Base-by-base conservation (phyloP, 64 coral and sea anemone genomes). In the Hydrozoanthus tunicans region DNA sequence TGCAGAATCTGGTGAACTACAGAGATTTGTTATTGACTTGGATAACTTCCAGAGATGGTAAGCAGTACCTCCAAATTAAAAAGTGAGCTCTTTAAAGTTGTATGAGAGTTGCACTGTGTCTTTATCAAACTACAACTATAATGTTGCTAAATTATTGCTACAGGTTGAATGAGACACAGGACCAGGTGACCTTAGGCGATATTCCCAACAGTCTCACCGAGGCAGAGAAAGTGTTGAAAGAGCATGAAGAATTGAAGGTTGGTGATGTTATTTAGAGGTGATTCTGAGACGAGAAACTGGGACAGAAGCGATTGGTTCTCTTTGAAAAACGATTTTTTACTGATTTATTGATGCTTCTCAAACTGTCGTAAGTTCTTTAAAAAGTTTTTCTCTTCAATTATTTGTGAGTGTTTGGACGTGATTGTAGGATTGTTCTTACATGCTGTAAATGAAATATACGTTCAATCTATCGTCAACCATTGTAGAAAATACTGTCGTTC, bases 241-340 rank as follows among this genome's bases (percentile, higher is more conserved):
- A 93, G 63, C 96, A 95, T 72, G 96, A 98, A 75, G 96, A 98
- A 43, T 74, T 98, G 60, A 98, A 98, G 96, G 96, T 98, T 17
- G 25, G 77, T 64, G 9, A n/a, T 15, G 1, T 3, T 51, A 53
- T 64, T 53, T 59, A 3, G 81, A 65, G 6, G 9, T 14, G 12
- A 11, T 13, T 66, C 17, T 66, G 17, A 66, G 64, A 17, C 64
- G 5, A 66, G 10, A 66, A 66, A 1, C 12, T 66, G 5, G 12
- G 64, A 17, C 12, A 66, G 12, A 13, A 63, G 61, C 32, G 32
- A 43, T 43, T 43, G 32, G 32, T 43, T 43, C 32, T 43, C 32
- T 43, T 43, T 43, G 32, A 43, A 43, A 43, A 43, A 43, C 32
- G 32, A 43, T 43, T 43, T 20, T 43, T 43, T 43, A 43, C 0